Evolutionary conservation across 1,140 invertebrate genomes (phyloP).

Genomic region (Papilio aristodemus): DNA sequence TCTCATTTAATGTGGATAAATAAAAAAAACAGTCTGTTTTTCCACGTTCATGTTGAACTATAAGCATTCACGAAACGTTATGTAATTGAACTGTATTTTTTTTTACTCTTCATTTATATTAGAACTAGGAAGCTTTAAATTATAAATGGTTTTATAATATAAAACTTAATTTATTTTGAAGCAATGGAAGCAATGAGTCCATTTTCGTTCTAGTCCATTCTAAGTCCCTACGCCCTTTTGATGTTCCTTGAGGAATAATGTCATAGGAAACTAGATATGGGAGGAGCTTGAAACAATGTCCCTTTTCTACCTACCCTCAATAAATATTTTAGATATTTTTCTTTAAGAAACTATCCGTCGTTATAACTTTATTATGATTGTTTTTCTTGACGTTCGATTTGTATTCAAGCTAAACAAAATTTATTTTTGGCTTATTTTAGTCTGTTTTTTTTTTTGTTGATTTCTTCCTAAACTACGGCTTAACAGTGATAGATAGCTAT

Average conservation of each 20-base stretch:
- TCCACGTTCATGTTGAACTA: conserved; percentile 13
- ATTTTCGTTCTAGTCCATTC: neutral
- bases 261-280: neutral
- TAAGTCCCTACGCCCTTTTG: neutral
- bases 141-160: too few species aligned
- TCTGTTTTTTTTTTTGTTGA: too few species aligned
- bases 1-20: conserved; percentile 17
- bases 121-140: neutral
- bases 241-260: conserved; percentile 1
- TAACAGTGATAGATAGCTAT: too few species aligned
- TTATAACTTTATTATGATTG: neutral
- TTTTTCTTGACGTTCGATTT: too few species aligned
- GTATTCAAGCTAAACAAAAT: too few species aligned
- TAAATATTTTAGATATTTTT: neutral
- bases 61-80: neutral
- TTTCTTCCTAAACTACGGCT: too few species aligned
- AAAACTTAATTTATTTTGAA: too few species aligned
- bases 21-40: conserved; percentile 17
- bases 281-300: conserved; percentile 5
- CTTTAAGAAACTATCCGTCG: neutral
- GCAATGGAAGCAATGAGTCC: too few species aligned
- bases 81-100: neutral
- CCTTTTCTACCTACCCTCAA: neutral
- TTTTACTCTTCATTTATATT: too few species aligned
- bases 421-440: too few species aligned